Evolutionary conservation across 2,113 vertebrate genomes (phyloP), one percentile per base, ranked within the genome.

Genomic region (Callocephalon fimbriatum): DNA sequence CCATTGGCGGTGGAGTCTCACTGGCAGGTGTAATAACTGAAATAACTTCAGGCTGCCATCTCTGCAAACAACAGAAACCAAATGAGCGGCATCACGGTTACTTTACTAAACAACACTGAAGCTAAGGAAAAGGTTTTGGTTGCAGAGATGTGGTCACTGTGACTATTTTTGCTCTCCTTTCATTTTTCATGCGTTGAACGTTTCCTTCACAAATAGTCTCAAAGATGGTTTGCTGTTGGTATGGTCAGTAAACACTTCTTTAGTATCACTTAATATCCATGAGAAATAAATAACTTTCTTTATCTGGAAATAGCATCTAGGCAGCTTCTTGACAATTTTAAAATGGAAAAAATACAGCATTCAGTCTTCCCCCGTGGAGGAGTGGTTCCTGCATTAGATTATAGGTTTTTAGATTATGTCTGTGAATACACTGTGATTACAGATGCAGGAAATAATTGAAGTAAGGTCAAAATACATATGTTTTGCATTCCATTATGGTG

Each of bases 361-460:
- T 92, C 20, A 8, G 4, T 51, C 66, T 91, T 95, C 18, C 23
- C 10, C 14, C 0, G 0, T 48, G 38, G 13, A 68, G 56, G 56
- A 72, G 32, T 58, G 9, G 29, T 74, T 94, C 35, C 47, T 80
- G 88, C 68, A 16, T 77, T 81, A 61, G 75, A 95, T 88, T 95
- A 85, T 37, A 95, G 79, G 61, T 5, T 77, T 87, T 86, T 82
- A 62, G 42, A n/a, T 93, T 88, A 65, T 53, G n/a, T 58, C 37
- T 82, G 21, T 67, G 66, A 90, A 75, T 53, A 42, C 54, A 58
- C 45, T 85, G 3, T 94, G 63, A 91, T 96, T 96, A 94, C 9
- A 78, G 80, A 90, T 88, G 78, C 85, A 90, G 61, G 77, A 92
- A 94, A 81, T 86, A 90, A 71, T 56, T 45, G 63, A 92, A 90